Evolutionary conservation across 2,888 invertebrate genomes (phyloP), one percentile per base, ranked within the genome.

Genomic region (Anthrax anthrax): DNA sequence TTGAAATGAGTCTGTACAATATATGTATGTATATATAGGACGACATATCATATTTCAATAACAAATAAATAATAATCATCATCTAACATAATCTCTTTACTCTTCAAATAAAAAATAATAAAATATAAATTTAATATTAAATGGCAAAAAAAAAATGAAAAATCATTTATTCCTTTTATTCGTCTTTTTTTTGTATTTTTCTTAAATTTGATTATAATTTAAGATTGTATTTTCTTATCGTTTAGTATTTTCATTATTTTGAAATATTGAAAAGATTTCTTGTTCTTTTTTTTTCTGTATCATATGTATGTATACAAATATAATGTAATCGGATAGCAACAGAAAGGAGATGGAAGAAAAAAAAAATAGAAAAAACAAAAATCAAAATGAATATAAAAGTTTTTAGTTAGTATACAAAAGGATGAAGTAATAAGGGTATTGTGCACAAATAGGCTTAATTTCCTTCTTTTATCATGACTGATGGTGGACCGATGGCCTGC

Each of bases 391-490:
- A 44, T 19, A 47, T 37, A 48, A 48, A 44, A 44, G 44, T 39
- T 19, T 37, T 37, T 39, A 27, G 37, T 13, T n/a, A n/a, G n/a
- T n/a, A n/a, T n/a, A n/a, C n/a, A n/a, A 17, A 19, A 43, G 47
- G 40, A 39, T 42, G 47, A 47, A 43, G 48, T 47, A 48, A 46
- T 48, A 48, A 44, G 39, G 39, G 47, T 39, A 49, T 49, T 51
- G 49, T 51, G 43, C 51, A 44, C 49, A 47, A 51, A 51, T 51
- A 51, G 51, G 51, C 51, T 51, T 51, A 51, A 51, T 51, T 51
- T 51, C 51, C 48, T 51, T 45, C 49, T 48, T 45, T 47, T 47
- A 48, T 51, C 44, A 41, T 51, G 51, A 51, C 44, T 49, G 47
- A 51, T 51, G 51, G 47, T 47, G 43, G 49, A 47, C 39, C 46